Conservation (phyloP, 2,113 vertebrate genomes). For the Epinephelus moara region DNA sequence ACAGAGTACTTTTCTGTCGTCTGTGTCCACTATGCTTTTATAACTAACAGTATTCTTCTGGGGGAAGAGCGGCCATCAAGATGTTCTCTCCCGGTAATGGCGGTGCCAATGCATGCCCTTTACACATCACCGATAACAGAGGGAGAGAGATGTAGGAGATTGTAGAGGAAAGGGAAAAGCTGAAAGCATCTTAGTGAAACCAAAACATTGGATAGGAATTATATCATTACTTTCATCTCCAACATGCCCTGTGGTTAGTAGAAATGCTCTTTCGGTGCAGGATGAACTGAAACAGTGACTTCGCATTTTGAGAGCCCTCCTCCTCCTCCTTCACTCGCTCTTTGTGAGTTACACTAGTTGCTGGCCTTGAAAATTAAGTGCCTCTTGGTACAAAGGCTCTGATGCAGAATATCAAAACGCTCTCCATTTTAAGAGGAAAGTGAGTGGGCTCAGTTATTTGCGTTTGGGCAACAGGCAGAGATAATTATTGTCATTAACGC, state of each 20-base stretch:
- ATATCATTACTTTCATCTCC: conserved; percentile 23
- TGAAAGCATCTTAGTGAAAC: conserved; percentile 53
- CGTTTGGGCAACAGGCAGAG: background rate
- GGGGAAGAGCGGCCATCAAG: conserved; percentile 41
- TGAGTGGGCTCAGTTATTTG: conserved; percentile 22
- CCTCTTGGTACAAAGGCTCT: conserved; percentile 47
- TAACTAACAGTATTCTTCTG: conserved; percentile 14
- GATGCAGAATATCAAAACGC: conserved; percentile 36
- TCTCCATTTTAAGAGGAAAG: conserved; percentile 20
- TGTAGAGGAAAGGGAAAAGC: conserved; percentile 9
- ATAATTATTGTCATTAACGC: conserved; percentile 31
- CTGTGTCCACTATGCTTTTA: conserved; percentile 17
- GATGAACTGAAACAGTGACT: conserved; percentile 46
- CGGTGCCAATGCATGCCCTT: conserved; percentile 41
- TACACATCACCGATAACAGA: conserved; percentile 47
- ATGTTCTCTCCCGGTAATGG: conserved; percentile 50
- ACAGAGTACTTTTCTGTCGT: conserved; percentile 20
- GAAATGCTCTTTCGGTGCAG: conserved; percentile 27
- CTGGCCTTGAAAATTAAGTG: conserved; percentile 47
- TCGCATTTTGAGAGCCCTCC: conserved; percentile 37
- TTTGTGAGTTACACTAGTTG: conserved; percentile 37
- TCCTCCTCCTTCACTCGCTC: conserved; percentile 26
- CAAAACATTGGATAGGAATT: conserved; percentile 40
- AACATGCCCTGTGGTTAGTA: conserved; percentile 30
- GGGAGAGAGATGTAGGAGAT: background rate